Base-by-base conservation (phyloP, 2,888 invertebrate genomes). In the Melanophora roralis region DNA sequence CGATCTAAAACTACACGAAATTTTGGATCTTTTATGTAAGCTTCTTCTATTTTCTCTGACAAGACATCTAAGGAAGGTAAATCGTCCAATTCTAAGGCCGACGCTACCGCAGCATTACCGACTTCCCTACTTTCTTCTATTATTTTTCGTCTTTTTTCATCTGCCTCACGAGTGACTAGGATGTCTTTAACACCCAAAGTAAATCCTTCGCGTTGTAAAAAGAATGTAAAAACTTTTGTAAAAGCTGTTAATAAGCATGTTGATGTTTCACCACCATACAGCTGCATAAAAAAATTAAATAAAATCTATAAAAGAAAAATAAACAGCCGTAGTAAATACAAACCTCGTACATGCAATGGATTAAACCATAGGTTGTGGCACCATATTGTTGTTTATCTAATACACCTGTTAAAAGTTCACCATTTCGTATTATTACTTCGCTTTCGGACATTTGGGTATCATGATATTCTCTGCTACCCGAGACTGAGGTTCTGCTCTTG, bases 361-460 rank as follows among this genome's bases (percentile, higher is more conserved):
- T 94, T 34, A 99, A 92, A 83, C 99, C 97, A 88, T 95, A 98
- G 0, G 96, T 94, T 0, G 98, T 98, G 1, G 98, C 96, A 12
- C 99, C 99, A 87, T 96, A 97, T 87, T 99, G 98, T 9, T 94
- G 95, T 91, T 99, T 99, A 90, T 99, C 99, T 72, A 99, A 91
- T 1, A 89, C 89, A 6, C 99, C 99, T 83, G 93, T 93, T 2
- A 99, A 88, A 43, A 99, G 91, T 89, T 99, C 96, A 8, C 99
- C 98, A 47, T 94, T 92, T 64, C 95, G 91, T 74, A 98, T 96
- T 2, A 98, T 91, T 11, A 99, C 97, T 90, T 96, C 94, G 69
- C 96, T 95, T 90, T 99, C 99, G 16, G 95, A 93, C 96, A 99
- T 69, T 40, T 86, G 84, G 21, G 82, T 78, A 4, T 85, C 85